These are phyloP conservation scores for Strigops habroptila DNA, from an alignment of 2,113 vertebrate species.

Conservation along the genomic window DNA sequence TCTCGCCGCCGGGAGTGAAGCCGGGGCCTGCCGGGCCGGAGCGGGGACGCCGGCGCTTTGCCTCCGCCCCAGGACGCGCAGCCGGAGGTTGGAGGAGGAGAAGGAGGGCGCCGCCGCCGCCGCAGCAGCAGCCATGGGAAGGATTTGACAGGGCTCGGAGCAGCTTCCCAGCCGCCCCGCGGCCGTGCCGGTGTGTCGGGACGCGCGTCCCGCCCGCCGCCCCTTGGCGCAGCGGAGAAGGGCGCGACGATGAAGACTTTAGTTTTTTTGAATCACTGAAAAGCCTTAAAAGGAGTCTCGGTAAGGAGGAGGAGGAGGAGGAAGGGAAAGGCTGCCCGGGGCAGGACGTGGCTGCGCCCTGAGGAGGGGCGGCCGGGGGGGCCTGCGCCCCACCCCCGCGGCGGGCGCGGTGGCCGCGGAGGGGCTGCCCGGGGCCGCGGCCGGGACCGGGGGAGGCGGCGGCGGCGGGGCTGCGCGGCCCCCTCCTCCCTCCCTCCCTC, in stretches of 20 bases:
- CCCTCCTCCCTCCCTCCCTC: neutral
- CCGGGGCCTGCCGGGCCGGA: neutral
- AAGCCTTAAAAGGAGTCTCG: constrained; percentile 61
- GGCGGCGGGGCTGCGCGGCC: neutral
- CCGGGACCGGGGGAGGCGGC: neutral
- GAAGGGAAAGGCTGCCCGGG: constrained; percentile 34
- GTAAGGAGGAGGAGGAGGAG: constrained; percentile 29
- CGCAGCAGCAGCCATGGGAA: constrained; percentile 58
- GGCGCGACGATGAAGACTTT: constrained; percentile 57
- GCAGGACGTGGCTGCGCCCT: constrained; percentile 56
- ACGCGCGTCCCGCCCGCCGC: constrained; percentile 3
- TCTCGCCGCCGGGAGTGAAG: neutral
- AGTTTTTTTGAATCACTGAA: constrained; percentile 46
- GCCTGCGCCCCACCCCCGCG: constrained; percentile 54
- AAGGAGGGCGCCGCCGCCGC: constrained; percentile 6
- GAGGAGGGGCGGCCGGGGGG: constrained; percentile 35
- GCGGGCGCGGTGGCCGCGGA: constrained; percentile 45
- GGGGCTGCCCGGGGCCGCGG: neutral
- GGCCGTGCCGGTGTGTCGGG: neutral
- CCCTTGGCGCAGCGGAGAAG: constrained; percentile 38
- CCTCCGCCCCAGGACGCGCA: constrained; percentile 18
- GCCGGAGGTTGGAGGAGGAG: neutral
- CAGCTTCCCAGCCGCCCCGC: constrained; percentile 12
- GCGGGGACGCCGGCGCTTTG: neutral
- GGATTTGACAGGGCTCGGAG: constrained; percentile 61